Conservation (phyloP, 2,888 invertebrate genomes). For the Odontocolon sp. region DNA sequence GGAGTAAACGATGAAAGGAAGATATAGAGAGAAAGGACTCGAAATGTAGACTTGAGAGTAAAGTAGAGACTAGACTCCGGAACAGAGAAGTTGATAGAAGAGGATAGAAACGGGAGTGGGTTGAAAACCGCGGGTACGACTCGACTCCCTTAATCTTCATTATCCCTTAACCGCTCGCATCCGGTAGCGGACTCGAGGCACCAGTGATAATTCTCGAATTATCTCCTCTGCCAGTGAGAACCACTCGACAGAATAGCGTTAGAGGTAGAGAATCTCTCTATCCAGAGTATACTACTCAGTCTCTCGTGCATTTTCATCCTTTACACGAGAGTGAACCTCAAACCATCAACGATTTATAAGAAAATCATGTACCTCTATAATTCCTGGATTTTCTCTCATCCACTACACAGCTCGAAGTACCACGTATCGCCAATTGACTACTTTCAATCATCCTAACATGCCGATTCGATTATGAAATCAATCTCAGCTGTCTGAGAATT, state of each 20-base stretch:
- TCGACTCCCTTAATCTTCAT: slow-evolving; percentile 70
- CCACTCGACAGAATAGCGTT: slow-evolving; percentile 29
- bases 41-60: slow-evolving; percentile 30
- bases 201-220: slow-evolving; percentile 63
- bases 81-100: slow-evolving; percentile 32
- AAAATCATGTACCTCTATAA: too few species aligned
- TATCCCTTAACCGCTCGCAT: slow-evolving; percentile 69
- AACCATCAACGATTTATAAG: neutral
- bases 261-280: slow-evolving; percentile 1
- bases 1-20: slow-evolving; percentile 25
- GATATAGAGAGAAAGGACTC: slow-evolving; percentile 11
- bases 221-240: slow-evolving; percentile 56
- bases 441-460: slow-evolving; percentile 14
- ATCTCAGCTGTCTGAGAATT: slow-evolving; percentile 41
- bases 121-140: slow-evolving; percentile 62
- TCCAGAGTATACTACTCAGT: neutral
- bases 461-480: slow-evolving; percentile 53
- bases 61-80: slow-evolving; percentile 23
- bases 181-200: slow-evolving; percentile 62
- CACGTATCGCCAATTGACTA: neutral
- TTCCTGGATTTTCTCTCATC: slow-evolving; percentile 24
- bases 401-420: neutral
- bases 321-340: slow-evolving; percentile 3
- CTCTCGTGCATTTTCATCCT: neutral
- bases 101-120: slow-evolving; percentile 52